Evolutionary conservation across 2,113 vertebrate genomes (phyloP), one percentile per base, ranked within the genome.

Genomic region (Plectropomus leopardus): DNA sequence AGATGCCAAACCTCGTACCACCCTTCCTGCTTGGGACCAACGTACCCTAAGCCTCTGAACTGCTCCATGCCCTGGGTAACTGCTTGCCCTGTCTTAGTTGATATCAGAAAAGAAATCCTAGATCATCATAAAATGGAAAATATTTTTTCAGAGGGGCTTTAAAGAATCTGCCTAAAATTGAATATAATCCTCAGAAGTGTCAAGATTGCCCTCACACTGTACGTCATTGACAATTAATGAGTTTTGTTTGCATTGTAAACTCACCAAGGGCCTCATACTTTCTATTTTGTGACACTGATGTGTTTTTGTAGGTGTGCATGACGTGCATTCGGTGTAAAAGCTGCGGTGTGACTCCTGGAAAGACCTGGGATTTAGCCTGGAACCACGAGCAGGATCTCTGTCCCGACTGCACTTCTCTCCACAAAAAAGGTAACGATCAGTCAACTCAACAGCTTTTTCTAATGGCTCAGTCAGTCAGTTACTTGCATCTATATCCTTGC

Each of bases 241-340:
- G 3, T 45, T 48, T 30, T 30, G 26, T 66, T 16, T 15, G 19
- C 19, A 34, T 21, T 36, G 30, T 34, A 19, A 66, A 32, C 19
- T 9, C 21, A 51, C 21, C 7, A 17, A 16, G 16, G n/a, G 7
- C 14, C 21, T 42, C 32, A 36, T 24, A 11, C 34, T 47, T 55
- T 11, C 24, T 5, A 8, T 57, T 57, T 24, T 75, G 47, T 78
- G 47, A 73, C 53, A 7, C 65, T 16, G 4, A 28, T 87, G 24
- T 69, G 4, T 83, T 53, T 83, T 15, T 83, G 5, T 61, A 98
- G 97, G 94, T 97, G 64, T 98, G 97, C 64, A 96, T 97, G 79
- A 95, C 95, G 4, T 98, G 97, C 36, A 95, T 98, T 72, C 95
- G 96, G n/a, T 98, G 97, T 88, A 97, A 96, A 85, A 97, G 96